These are phyloP conservation scores for Athripsodes cinereus DNA, from an alignment of 2,888 invertebrate genomes.

Conservation along the genomic window DNA sequence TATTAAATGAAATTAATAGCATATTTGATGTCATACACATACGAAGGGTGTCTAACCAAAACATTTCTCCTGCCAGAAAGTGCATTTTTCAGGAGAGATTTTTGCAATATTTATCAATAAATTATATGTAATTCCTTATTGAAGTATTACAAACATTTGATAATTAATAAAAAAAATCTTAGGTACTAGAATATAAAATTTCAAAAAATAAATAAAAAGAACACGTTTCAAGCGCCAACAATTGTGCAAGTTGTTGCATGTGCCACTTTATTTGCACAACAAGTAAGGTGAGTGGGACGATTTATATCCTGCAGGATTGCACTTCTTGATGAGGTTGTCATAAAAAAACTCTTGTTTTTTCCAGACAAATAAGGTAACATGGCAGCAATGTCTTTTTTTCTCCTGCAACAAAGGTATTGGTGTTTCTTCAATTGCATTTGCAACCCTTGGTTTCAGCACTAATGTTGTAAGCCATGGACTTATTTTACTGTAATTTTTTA, in stretches of 20 bases:
- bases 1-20: no score
- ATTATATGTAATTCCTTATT: not conserved
- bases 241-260: not conserved
- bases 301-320: no score
- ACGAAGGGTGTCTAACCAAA: no score
- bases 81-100: no score
- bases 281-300: not conserved
- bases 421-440: not conserved
- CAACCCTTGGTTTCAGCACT: not conserved
- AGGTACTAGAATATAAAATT: no score
- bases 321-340: not conserved
- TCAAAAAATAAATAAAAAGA: not conserved
- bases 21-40: no score
- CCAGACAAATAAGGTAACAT: constrained; percentile 1
- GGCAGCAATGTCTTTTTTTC: constrained; percentile 2
- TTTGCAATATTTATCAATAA: not conserved
- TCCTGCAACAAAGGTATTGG: not conserved
- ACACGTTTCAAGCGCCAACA: constrained; percentile 1
- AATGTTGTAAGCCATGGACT: not conserved
- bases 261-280: constrained; percentile 1
- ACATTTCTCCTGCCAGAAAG: no score
- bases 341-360: not conserved
- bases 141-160: not conserved
- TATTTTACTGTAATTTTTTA: not conserved
- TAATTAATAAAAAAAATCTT: not conserved